Base-by-base conservation (phyloP, 2,888 invertebrate genomes). In the Cheiracanthium punctorium region DNA sequence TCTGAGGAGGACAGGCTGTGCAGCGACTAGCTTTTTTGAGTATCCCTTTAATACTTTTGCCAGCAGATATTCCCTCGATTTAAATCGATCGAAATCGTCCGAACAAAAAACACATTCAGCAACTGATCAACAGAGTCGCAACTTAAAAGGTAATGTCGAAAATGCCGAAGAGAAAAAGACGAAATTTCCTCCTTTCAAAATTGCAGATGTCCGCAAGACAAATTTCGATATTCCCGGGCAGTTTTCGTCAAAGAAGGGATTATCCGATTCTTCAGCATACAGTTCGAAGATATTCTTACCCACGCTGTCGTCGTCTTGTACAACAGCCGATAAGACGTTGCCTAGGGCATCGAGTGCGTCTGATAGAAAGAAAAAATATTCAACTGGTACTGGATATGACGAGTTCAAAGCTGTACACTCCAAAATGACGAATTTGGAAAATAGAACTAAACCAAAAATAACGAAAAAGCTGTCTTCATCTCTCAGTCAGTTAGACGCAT, bases 381-480 rank as follows among this genome's bases (percentile, higher is more conserved):
- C 58, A n/a, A 69, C 79, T 24, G 73, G 52, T 43, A 72, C 67
- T 20, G 84, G 84, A 43, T 84, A 69, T 37, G 79, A 84, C n/a
- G 84, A 84, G 17, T 84, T 84, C 29, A 84, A 79, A 41, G 74
- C 79, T 17, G 37, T 84, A 5, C 84, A 84, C 58, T 84, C 79
- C 0, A 84, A 64, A 64, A 52, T 84, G 41, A 64, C 70, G 17
- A 75, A 67, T 10, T 52, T 73, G 0, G 58, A 58, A 24, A 20
- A 10, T 8, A 58, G 37, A 65, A 17, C 1, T 17, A 20, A 32
- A 32, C 29, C 73, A 14, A 79, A 41, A n/a, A 69, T 41, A 29
- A 64, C 74, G 0, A 33, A 73, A 12, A 77, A 69, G 1, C 32
- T 85, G 2, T 85, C 84, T 41, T 79, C 84, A 29, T 85, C 84